Evolutionary conservation across 2,797 vertebrate genomes (phyloP).

Genomic region (Coreius guichenoti): DNA sequence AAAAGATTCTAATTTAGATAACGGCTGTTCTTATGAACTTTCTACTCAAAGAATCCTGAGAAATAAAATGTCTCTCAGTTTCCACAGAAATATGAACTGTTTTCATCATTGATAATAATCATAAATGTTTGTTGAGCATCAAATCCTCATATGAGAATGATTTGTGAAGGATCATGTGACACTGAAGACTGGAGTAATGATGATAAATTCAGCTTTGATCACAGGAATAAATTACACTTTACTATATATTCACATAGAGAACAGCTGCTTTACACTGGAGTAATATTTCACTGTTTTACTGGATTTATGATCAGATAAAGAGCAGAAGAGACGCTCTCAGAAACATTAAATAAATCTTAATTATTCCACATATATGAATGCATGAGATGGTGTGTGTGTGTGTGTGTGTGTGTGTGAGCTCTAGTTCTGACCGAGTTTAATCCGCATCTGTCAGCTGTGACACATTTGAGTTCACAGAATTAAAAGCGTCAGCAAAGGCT

Average conservation of each 20-base stretch:
- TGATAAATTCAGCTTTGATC: too few relatives aligned
- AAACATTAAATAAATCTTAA: too few relatives aligned
- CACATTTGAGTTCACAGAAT: not conserved
- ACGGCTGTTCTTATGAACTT: not conserved
- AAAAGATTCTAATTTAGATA: not conserved
- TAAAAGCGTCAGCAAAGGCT: not conserved
- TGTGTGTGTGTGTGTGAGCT: too few relatives aligned
- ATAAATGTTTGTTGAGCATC: not conserved
- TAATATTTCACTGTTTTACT: not conserved
- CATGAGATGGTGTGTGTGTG: too few relatives aligned
- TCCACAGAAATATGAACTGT: not conserved
- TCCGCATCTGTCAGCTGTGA: constrained; percentile 13
- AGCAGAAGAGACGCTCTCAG: too few relatives aligned
- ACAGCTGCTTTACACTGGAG: accelerated
- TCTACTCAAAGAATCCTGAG: not conserved
- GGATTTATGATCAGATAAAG: too few relatives aligned
- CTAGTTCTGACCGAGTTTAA: not conserved
- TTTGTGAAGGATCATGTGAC: too few relatives aligned
- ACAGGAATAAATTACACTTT: too few relatives aligned
- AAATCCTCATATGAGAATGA: too few relatives aligned
- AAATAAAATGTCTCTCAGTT: not conserved
- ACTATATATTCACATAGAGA: not conserved
- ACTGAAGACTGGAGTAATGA: constrained; percentile 2
- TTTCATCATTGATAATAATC: not conserved
- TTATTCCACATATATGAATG: too few relatives aligned